Percentiles rank a stretch among this genome's conserved stretches.
Conservation (phyloP, 1,140 invertebrate species). For the Atta colombica region DNA sequence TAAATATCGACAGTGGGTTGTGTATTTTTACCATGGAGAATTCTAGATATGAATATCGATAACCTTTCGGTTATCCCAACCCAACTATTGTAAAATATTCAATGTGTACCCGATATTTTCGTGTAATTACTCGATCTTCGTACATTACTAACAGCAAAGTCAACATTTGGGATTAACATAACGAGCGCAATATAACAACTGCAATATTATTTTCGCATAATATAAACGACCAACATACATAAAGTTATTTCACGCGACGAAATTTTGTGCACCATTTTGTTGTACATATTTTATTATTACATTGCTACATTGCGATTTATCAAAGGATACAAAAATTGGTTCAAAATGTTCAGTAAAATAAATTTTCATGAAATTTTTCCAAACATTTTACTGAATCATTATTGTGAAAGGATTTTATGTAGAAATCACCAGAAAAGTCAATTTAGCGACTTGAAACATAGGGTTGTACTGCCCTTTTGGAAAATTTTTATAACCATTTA, state of each 20-base stretch:
- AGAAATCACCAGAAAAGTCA: too few relatives aligned
- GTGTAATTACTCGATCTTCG: conserved; percentile 9
- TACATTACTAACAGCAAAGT: conserved; percentile 20
- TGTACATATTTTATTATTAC: neutral
- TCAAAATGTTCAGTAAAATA: too few relatives aligned
- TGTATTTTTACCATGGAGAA: neutral
- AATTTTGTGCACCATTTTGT: neutral
- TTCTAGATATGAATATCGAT: neutral
- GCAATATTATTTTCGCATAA: conserved; percentile 39
- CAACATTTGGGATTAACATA: conserved; percentile 42
- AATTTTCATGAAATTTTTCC: too few relatives aligned
- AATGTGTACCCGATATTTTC: neutral
- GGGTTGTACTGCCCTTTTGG: too few relatives aligned
- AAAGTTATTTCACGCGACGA: conserved; percentile 9
- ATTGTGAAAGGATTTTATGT: too few relatives aligned
- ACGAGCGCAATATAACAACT: conserved; percentile 23
- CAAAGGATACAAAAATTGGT: neutral
- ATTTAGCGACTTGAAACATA: too few relatives aligned
- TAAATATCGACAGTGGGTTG: neutral
- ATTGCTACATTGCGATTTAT: neutral
- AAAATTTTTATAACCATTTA: too few relatives aligned
- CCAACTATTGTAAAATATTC: neutral
- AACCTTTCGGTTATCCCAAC: neutral
- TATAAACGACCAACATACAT: neutral
- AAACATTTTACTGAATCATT: too few relatives aligned